phyloP scores from a whole-genome alignment of 2,888 invertebrate species.

The Allacma fusca region DNA sequence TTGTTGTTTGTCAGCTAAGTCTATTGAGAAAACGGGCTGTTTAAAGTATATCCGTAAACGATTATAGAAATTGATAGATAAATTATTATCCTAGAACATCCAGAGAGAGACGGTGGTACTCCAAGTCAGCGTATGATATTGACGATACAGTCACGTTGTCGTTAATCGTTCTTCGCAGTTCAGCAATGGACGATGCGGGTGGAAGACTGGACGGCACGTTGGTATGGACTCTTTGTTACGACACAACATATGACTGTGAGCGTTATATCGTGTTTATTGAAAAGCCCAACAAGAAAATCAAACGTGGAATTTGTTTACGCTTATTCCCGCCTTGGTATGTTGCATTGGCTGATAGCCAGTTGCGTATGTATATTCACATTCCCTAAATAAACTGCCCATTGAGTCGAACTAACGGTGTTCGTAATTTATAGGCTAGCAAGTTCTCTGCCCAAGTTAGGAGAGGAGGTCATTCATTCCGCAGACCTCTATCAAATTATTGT shows the following conservation, averaged over 20 bases:
- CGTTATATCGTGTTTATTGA: constrained; percentile 34
- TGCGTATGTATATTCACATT: too few species aligned
- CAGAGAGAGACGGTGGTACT: background rate
- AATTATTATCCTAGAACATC: too few species aligned
- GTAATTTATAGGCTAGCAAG: constrained; percentile 11
- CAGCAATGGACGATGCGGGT: constrained; percentile 13
- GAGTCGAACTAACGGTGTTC: too few species aligned
- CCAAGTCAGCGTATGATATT: constrained; percentile 21
- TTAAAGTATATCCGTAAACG: too few species aligned
- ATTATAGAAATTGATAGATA: too few species aligned
- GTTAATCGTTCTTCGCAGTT: constrained; percentile 16
- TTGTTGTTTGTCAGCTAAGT: too few species aligned
- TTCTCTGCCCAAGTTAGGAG: background rate
- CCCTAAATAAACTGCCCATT: too few species aligned
- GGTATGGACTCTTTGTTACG: constrained; percentile 30
- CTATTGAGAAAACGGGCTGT: too few species aligned
- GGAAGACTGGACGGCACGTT: constrained; percentile 23
- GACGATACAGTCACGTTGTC: constrained; percentile 30
- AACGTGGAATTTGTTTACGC: constrained; percentile 21
- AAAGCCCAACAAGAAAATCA: constrained; percentile 19
- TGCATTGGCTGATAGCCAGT: too few species aligned
- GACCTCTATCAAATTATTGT: constrained; percentile 30
- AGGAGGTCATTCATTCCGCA: constrained; percentile 36
- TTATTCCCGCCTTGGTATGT: constrained; percentile 37
- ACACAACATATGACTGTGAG: constrained; percentile 17